phyloP scores from a whole-genome alignment of 2,797 vertebrate genomes.

The Sphaeramia orbicularis region DNA sequence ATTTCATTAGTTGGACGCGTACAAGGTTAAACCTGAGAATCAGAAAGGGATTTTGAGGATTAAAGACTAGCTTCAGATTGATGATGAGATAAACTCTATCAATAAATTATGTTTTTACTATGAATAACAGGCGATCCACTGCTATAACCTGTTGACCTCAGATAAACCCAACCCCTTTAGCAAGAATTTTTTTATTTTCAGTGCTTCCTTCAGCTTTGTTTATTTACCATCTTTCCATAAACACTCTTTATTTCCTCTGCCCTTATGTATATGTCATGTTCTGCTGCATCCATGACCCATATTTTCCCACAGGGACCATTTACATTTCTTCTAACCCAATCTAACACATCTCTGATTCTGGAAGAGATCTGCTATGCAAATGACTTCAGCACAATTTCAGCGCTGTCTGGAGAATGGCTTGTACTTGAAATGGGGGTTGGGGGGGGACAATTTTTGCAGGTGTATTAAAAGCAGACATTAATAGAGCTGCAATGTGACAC shows the following conservation, averaged over 20 bases:
- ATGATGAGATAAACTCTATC: too few relatives aligned
- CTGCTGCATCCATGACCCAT: conserved; percentile 32
- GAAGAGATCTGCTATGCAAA: conserved; percentile 55
- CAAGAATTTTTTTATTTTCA: not conserved
- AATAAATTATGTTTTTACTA: not conserved
- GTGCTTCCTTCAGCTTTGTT: conserved; percentile 5
- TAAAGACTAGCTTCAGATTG: too few relatives aligned
- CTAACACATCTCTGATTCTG: conserved; percentile 48
- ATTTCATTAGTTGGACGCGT: too few relatives aligned
- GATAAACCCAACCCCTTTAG: conserved; percentile 2
- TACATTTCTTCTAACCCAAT: conserved; percentile 49
- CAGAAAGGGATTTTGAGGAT: too few relatives aligned
- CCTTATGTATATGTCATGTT: conserved; percentile 11
- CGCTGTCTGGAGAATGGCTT: conserved; percentile 29
- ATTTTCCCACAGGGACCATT: conserved; percentile 32
- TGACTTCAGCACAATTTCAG: conserved; percentile 12
- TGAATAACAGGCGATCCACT: too few relatives aligned
- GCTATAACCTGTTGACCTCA: not conserved
- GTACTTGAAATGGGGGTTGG: conserved; percentile 17
- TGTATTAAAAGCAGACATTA: conserved; percentile 31
- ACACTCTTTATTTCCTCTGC: conserved; percentile 1
- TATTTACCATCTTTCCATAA: conserved; percentile 21
- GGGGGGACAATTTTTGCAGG: not conserved
- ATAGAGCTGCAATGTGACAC: not conserved
- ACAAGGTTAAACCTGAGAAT: too few relatives aligned